phyloP scores from a whole-genome alignment of 1,140 invertebrate species.

The Panulirus ornatus region DNA sequence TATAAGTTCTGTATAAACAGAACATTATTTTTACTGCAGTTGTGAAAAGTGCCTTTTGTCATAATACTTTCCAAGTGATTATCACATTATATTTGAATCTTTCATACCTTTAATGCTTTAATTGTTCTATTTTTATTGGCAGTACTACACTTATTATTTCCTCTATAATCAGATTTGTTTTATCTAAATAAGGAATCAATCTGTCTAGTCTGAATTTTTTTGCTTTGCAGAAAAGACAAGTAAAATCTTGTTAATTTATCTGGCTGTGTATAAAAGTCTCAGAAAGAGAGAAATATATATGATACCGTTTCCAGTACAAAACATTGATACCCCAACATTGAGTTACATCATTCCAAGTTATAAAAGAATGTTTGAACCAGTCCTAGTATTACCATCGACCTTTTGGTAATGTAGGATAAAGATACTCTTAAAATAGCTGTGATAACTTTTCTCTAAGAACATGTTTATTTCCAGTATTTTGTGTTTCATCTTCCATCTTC shows the following conservation, averaged over 20 bases:
- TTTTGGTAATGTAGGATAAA: conserved; percentile 14
- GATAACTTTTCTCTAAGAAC: conserved; percentile 34
- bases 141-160: conserved; percentile 16
- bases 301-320: neutral
- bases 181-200: conserved; percentile 47
- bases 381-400: neutral
- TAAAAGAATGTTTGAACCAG: neutral
- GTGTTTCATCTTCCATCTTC: neutral
- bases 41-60: conserved; percentile 49
- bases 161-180: conserved; percentile 12
- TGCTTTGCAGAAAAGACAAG: conserved; percentile 50
- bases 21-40: conserved; percentile 11
- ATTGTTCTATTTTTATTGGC: neutral
- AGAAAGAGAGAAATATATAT: neutral
- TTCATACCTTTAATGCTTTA: neutral
- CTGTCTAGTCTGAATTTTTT: conserved; percentile 60
- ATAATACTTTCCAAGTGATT: neutral
- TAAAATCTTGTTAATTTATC: conserved; percentile 58
- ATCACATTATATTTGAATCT: neutral
- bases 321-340: conserved; percentile 22
- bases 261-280: conserved; percentile 37
- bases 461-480: neutral
- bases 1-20: neutral
- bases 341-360: conserved; percentile 10
- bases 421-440: conserved; percentile 38